phyloP scores from a whole-genome alignment of 2,888 invertebrate species.

The Rosalia funebris region DNA sequence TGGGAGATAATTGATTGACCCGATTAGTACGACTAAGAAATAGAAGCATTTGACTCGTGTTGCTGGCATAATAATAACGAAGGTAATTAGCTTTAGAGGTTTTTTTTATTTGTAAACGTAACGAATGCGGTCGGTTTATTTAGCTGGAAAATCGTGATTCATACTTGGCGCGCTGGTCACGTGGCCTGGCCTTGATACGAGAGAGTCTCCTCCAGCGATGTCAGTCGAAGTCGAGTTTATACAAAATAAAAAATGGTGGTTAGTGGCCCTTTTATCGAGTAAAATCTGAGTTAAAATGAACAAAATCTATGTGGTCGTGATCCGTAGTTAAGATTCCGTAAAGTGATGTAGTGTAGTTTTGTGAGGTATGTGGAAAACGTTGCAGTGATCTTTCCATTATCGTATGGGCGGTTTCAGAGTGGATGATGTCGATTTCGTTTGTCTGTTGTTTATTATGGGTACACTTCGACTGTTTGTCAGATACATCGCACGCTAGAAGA shows the following conservation, averaged over 20 bases:
- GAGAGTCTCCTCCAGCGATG: constrained; percentile 36
- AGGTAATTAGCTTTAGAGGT: background rate
- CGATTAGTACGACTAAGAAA: constrained; percentile 15
- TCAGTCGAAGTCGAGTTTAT: constrained; percentile 46
- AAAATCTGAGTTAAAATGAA: constrained; percentile 46
- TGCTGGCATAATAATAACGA: constrained; percentile 8
- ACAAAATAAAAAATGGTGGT: constrained; percentile 60
- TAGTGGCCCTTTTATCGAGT: constrained; percentile 48
- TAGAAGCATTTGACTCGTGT: constrained; percentile 22
- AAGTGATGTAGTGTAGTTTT: constrained; percentile 38
- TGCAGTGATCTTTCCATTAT: constrained; percentile 13
- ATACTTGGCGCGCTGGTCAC: constrained; percentile 54
- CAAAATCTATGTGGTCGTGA: constrained; percentile 46
- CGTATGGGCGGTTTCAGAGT: constrained; percentile 43
- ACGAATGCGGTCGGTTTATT: constrained; percentile 16
- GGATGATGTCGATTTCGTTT: constrained; percentile 46
- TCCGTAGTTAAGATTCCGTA: constrained; percentile 34
- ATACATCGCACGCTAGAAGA: constrained; percentile 44
- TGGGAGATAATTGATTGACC: constrained; percentile 17
- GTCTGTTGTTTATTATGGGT: constrained; percentile 57
- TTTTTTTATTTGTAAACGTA: constrained; percentile 4
- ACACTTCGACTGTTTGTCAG: constrained; percentile 35
- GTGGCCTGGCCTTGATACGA: constrained; percentile 53
- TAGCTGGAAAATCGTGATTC: constrained; percentile 41
- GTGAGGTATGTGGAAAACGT: constrained; percentile 40